These are phyloP conservation scores for Charina bottae DNA, from an alignment of 2,113 vertebrate genomes.

Conservation along the genomic window DNA sequence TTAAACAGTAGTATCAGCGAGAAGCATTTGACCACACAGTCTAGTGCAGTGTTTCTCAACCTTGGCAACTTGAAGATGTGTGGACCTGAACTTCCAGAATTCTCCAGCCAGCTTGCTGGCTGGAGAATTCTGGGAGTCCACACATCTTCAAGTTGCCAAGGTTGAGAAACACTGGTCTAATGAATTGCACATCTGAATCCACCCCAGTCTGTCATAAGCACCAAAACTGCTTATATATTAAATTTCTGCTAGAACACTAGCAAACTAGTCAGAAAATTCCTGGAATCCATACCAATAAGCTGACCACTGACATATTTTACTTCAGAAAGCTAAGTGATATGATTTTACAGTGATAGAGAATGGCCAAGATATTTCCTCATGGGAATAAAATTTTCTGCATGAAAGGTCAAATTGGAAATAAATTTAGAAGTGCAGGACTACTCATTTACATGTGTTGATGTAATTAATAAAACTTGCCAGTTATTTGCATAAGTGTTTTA, in stretches of 20 bases:
- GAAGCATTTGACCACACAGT: not conserved
- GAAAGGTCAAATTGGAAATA: not conserved
- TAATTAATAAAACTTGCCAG: not conserved
- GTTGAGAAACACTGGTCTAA: not conserved
- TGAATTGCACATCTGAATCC: not conserved
- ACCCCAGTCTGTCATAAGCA: not conserved
- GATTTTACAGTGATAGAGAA: constrained; percentile 2
- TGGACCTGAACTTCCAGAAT: too few species aligned
- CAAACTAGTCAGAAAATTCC: constrained; percentile 15
- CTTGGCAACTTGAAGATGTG: too few species aligned
- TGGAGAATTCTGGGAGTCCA: not conserved
- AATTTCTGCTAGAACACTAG: not conserved
- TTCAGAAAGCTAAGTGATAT: not conserved
- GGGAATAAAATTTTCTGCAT: too few species aligned
- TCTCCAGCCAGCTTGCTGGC: too few species aligned
- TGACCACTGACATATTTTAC: not conserved
- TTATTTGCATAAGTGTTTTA: not conserved
- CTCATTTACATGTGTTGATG: not conserved
- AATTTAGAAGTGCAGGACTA: not conserved
- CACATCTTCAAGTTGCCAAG: too few species aligned
- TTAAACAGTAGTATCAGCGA: not conserved
- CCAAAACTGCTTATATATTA: not conserved
- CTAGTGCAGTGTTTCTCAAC: too few species aligned
- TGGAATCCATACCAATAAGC: not conserved
- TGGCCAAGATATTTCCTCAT: not conserved